Evolutionary conservation across 2,888 invertebrate genomes (phyloP).

Genomic region (Podotricha telesiphe): DNA sequence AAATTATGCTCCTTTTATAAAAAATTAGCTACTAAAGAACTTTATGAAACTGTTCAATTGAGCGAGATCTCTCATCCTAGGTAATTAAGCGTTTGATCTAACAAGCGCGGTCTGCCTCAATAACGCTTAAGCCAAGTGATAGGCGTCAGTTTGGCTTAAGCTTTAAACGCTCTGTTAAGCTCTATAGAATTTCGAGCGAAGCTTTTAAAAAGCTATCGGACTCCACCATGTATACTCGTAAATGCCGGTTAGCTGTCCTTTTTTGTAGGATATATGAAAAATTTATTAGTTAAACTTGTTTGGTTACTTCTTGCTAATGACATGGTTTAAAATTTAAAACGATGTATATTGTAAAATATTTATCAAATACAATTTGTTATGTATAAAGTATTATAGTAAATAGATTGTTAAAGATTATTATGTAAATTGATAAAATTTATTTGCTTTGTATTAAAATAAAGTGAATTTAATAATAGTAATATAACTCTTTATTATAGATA

Average conservation of each 20-base stretch:
- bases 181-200: constrained; percentile 23
- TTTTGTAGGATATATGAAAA: constrained; percentile 20
- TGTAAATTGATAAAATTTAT: too few species aligned
- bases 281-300: constrained; percentile 16
- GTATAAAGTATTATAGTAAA: too few species aligned
- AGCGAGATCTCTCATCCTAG: constrained; percentile 30
- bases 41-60: constrained; percentile 31
- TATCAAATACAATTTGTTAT: too few species aligned
- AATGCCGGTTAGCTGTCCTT: background rate
- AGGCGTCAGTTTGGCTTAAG: constrained; percentile 52
- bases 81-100: constrained; percentile 40
- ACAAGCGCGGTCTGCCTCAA: constrained; percentile 38
- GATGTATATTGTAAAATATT: too few species aligned
- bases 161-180: constrained; percentile 37
- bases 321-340: background rate
- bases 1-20: background rate
- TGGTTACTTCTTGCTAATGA: background rate
- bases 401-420: too few species aligned
- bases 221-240: constrained; percentile 18
- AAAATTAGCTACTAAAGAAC: constrained; percentile 9
- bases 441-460: too few species aligned
- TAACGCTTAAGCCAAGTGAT: constrained; percentile 38
- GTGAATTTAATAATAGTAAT: too few species aligned
- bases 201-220: constrained; percentile 27
- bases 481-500: too few species aligned